phyloP scores from a whole-genome alignment of 2,888 invertebrate genomes.

The Rotaria magnacalcarata region DNA sequence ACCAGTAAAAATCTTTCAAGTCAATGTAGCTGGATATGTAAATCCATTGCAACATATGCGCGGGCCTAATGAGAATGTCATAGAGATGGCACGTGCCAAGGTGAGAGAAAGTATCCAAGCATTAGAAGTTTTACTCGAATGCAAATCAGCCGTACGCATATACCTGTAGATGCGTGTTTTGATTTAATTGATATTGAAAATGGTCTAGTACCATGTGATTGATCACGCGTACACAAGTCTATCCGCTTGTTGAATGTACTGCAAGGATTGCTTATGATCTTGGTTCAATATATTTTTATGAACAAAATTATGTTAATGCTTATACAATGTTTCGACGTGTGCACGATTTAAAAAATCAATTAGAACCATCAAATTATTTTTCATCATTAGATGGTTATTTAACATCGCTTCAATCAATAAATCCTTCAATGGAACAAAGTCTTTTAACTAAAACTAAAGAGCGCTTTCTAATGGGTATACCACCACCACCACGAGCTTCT shows the following conservation, averaged over 20 bases:
- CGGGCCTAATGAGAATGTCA: conserved; percentile 21
- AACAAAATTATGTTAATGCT: conserved; percentile 32
- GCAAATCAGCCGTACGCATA: not conserved
- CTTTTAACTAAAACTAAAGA: not conserved
- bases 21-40: conserved; percentile 33
- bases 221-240: not conserved
- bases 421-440: not conserved
- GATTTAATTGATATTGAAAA: conserved; percentile 18
- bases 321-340: conserved; percentile 33
- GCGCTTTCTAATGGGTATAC: conserved; percentile 5
- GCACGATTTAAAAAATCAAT: not conserved
- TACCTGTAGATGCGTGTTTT: conserved; percentile 36
- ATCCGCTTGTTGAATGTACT: not conserved
- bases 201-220: conserved; percentile 2
- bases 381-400: conserved; percentile 22
- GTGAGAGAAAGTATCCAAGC: conserved; percentile 30
- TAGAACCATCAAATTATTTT: not conserved
- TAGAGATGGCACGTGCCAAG: not conserved
- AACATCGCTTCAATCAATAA: not conserved
- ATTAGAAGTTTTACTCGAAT: conserved; percentile 17
- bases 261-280: conserved; percentile 18
- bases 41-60: conserved; percentile 30
- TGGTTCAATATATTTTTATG: conserved; percentile 23
- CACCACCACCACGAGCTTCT: not conserved
- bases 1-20: not conserved